These are phyloP conservation scores for Microcebus jonahi DNA, from an alignment of 2,113 vertebrate species.

Conservation along the genomic window DNA sequence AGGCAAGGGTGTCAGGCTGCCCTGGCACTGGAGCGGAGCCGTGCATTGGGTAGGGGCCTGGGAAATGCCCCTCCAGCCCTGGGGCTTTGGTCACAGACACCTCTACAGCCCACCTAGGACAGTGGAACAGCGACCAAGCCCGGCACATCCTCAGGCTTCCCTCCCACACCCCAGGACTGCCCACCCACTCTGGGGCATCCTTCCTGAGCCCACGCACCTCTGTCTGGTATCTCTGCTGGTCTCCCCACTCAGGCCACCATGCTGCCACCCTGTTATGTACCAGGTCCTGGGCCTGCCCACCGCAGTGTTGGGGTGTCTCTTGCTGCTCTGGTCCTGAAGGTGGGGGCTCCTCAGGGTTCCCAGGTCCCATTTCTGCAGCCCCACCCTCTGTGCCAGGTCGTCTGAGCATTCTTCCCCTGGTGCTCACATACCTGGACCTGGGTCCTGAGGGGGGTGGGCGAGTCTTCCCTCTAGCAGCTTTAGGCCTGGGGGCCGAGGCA, in stretches of 20 bases:
- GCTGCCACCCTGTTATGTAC: neutral
- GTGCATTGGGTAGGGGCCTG: too few relatives aligned
- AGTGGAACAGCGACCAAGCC: neutral
- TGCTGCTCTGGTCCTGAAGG: neutral
- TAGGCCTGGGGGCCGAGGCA: neutral
- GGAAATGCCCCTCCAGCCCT: neutral
- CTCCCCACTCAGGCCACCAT: neutral
- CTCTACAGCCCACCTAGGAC: neutral
- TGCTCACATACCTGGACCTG: neutral
- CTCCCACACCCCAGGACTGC: fast-evolving
- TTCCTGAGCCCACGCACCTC: fast-evolving
- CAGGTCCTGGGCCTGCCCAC: neutral
- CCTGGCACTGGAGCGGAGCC: fast-evolving
- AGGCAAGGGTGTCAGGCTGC: neutral
- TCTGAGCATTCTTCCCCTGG: neutral
- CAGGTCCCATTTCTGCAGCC: neutral
- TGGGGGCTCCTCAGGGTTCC: neutral
- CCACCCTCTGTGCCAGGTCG: fast-evolving
- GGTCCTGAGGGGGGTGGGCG: neutral
- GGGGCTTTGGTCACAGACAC: too few relatives aligned
- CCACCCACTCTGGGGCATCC: fast-evolving
- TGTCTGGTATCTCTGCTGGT: neutral
- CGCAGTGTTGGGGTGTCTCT: fast-evolving
- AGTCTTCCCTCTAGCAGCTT: neutral
- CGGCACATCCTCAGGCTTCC: too few relatives aligned